Base-by-base conservation (phyloP, 2,113 vertebrate species). In the Passer domesticus region DNA sequence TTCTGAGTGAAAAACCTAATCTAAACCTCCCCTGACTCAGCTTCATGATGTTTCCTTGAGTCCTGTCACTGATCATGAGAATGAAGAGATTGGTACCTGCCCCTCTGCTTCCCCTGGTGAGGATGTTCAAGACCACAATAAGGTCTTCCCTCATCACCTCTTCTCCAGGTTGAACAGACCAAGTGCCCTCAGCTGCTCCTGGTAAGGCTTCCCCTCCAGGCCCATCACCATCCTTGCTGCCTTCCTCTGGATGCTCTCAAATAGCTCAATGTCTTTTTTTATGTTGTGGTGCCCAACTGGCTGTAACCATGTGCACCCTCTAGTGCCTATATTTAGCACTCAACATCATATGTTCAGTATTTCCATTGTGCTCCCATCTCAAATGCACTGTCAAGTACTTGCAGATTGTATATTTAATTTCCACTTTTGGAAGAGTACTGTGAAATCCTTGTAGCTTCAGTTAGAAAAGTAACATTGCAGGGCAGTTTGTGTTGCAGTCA, bases 41-140 rank as follows among this genome's bases (percentile, higher is more conserved):
- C 22, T 33, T 77, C 27, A 19, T 67, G 25, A 22, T 87, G 39
- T 53, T 60, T 52, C 9, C 53, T 37, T 2, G 4, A 60, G 63
- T 59, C 31, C 46, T 68, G 37, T 68, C 25, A 16, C 13, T 43
- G 20, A 43, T 67, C 24, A 27, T 0, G 6, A 67, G 35, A 31
- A 21, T 15, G 37, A 44, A 46, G 27, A 50, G 53, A 37, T 59
- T 59, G 35, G 21, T 4, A 15, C 31, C 52, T 59, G 25, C 37
- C 20, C 6, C 5, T 22, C 53, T 44, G 9, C 17, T 68, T 52
- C 22, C 15, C 15, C 27, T 37, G 0, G 0, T 27, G 27, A 77
- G 18, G 53, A 15, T 44, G 53, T 59, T 15, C 11, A 33, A 59
- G 14, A 44, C 31, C 14, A 59, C 52, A 50, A 0, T 44, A 8